These are phyloP conservation scores for Anoplolepis gracilipes DNA, from an alignment of 1,140 invertebrate genomes.

Conservation along the genomic window DNA sequence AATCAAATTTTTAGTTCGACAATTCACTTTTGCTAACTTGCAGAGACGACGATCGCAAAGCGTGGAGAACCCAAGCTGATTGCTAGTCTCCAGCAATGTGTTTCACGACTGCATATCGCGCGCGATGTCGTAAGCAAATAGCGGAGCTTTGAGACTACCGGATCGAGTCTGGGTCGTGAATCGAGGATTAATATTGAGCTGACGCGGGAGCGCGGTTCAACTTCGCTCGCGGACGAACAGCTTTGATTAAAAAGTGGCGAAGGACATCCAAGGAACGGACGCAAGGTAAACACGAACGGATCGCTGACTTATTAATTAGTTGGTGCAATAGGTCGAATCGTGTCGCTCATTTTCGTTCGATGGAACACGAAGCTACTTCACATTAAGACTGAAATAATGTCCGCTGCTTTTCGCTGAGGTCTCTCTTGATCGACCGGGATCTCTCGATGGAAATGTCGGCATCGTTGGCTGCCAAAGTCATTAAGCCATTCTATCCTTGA, in stretches of 20 bases:
- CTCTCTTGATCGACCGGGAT: slow-evolving; percentile 15
- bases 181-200: slow-evolving; percentile 64
- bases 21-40: background rate
- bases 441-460: slow-evolving; percentile 42
- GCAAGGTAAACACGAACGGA: slow-evolving; percentile 43
- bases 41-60: background rate
- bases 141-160: slow-evolving; percentile 42
- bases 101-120: slow-evolving; percentile 49
- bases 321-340: slow-evolving; percentile 73
- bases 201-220: background rate
- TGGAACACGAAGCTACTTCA: slow-evolving; percentile 44
- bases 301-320: slow-evolving; percentile 65
- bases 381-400: slow-evolving; percentile 51
- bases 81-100: slow-evolving; percentile 41
- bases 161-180: slow-evolving; percentile 64
- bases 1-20: background rate
- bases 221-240: background rate
- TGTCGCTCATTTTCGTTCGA: slow-evolving; percentile 66
- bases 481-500: slow-evolving; percentile 50
- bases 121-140: slow-evolving; percentile 44
- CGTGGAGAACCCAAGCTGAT: background rate
- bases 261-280: background rate
- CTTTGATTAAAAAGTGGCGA: slow-evolving; percentile 32
- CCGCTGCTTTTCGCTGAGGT: slow-evolving; percentile 2
- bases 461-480: slow-evolving; percentile 37